Evolutionary conservation across 2,797 vertebrate species (phyloP), one percentile per base, ranked within the genome.

Genomic region (Peromyscus attwateri): DNA sequence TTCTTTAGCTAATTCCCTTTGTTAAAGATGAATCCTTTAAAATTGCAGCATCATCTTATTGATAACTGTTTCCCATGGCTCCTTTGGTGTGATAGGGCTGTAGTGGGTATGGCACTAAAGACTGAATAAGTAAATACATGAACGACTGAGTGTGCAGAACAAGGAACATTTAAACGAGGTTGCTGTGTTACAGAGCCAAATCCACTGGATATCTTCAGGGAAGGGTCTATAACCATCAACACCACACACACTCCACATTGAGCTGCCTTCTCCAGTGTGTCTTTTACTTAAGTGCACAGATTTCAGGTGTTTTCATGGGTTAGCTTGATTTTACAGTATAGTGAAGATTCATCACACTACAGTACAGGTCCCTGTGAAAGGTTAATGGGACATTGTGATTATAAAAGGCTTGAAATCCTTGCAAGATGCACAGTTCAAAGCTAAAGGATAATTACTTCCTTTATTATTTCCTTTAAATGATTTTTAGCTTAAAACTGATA

Each of bases 401-500:
- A 76, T 76, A 75, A 81, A 95, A 94, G 13, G 1, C 76, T 60
- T 71, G n/a, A 82, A 81, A 88, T 92, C 60, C 80, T 73, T 57
- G 19, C 0, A 64, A 84, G 52, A 95, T 79, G 62, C n/a, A 52
- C n/a, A 81, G 70, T 83, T 80, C 60, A 85, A 92, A 84, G 34
- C 34, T 60, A 64, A 87, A 70, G 57, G 79, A 60, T 57, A 49
- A 29, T 80, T 94, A 57, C 49, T 89, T 34, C 46, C 11, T 76
- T 87, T 92, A 91, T 92, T 89, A 85, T 91, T 92, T 77, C 31
- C 55, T 81, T 9, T 17, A 16, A 55, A 19, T 16, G 14, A 25
- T 85, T 57, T 92, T 93, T 40, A 95, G 13, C n/a, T 79, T 85
- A 84, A 92, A 94, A 29, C 34, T 57, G 27, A 52, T 70, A 77